A percentile compares a stretch with the other conserved stretches of the same genome.
These are phyloP conservation scores for Napeogenes inachia DNA, from an alignment of 2,888 invertebrate genomes.

Conservation along the genomic window DNA sequence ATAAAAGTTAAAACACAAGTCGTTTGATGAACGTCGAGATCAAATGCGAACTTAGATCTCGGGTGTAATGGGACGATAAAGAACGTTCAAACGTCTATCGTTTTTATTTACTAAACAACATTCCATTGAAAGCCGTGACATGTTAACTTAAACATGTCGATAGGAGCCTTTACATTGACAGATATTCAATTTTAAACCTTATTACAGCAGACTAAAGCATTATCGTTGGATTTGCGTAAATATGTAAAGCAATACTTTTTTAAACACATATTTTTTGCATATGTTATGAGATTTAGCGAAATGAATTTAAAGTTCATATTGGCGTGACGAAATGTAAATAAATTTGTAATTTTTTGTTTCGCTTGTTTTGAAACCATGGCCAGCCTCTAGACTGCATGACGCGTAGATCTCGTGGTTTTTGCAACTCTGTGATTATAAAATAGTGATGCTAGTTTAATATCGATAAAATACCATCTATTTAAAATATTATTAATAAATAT, in stretches of 20 bases:
- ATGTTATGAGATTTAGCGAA: conserved; percentile 24
- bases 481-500: too few species aligned
- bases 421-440: conserved; percentile 52
- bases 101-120: conserved; percentile 37
- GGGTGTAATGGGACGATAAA: conserved; percentile 16
- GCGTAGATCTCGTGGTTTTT: conserved; percentile 64
- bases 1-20: background rate
- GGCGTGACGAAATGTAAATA: conserved; percentile 24
- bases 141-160: conserved; percentile 34
- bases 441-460: conserved; percentile 44
- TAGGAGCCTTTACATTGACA: conserved; percentile 19
- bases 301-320: conserved; percentile 37
- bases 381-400: conserved; percentile 66
- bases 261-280: conserved; percentile 14
- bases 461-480: conserved; percentile 10
- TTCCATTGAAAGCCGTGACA: conserved; percentile 33
- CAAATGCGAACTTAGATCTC: conserved; percentile 10
- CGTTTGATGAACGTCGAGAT: conserved; percentile 11
- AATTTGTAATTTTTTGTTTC: conserved; percentile 41
- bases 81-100: conserved; percentile 13
- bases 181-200: conserved; percentile 18
- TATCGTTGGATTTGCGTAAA: conserved; percentile 14
- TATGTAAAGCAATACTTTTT: conserved; percentile 23
- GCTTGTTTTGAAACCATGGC: conserved; percentile 48
- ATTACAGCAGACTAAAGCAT: conserved; percentile 11